A percentile compares a stretch with the other conserved stretches of the same genome.
phyloP scores from a whole-genome alignment of 1,140 invertebrate species.

The Pectinophora gossypiella region DNA sequence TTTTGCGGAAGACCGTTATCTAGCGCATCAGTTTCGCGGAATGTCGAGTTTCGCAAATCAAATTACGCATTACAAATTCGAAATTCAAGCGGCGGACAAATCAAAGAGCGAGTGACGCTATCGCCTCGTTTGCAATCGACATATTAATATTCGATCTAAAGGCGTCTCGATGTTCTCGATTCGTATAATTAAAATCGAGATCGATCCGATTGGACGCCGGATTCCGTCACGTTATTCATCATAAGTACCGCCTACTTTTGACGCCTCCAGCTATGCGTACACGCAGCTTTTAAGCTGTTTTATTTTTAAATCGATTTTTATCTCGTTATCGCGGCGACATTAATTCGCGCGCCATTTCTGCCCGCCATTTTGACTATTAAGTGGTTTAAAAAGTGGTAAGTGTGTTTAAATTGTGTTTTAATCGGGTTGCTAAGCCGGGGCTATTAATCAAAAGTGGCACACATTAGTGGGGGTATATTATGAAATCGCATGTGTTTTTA shows the following conservation, averaged over 20 bases:
- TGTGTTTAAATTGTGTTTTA: constrained; percentile 31
- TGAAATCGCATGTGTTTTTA: constrained; percentile 55
- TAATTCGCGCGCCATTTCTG: constrained; percentile 14
- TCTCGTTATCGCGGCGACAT: constrained; percentile 26
- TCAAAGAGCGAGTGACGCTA: constrained; percentile 48
- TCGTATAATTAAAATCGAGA: constrained; percentile 71
- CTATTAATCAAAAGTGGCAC: constrained; percentile 41
- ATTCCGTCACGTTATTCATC: constrained; percentile 65
- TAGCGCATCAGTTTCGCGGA: constrained; percentile 45
- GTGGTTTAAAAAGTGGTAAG: constrained; percentile 25
- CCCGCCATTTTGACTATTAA: constrained; percentile 21
- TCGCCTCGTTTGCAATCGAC: constrained; percentile 51
- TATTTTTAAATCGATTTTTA: constrained; percentile 38
- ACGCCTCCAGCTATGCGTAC: constrained; percentile 62
- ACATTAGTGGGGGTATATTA: constrained; percentile 36
- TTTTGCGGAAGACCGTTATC: constrained; percentile 51
- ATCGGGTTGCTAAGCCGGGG: constrained; percentile 23
- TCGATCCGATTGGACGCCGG: constrained; percentile 59
- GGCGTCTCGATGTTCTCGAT: constrained; percentile 55
- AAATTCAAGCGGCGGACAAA: constrained; percentile 33
- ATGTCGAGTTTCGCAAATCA: constrained; percentile 49
- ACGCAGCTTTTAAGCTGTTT: constrained; percentile 57
- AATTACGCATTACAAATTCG: constrained; percentile 53
- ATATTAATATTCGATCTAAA: constrained; percentile 68
- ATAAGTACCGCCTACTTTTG: constrained; percentile 60